Conservation (phyloP, 2,113 vertebrate species). For the Columba janthina region DNA sequence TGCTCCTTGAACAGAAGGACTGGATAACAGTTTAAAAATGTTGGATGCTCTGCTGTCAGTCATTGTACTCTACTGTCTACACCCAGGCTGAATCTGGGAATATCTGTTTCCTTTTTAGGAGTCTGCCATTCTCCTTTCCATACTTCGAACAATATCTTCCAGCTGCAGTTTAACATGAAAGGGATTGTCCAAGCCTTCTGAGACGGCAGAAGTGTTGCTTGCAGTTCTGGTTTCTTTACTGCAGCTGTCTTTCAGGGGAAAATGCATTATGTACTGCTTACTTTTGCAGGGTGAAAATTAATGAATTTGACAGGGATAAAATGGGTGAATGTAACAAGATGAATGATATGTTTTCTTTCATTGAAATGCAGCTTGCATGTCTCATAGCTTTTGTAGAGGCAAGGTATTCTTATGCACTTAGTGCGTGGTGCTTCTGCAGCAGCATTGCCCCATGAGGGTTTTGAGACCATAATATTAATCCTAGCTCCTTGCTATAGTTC, state of each 20-base stretch:
- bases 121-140: not conserved
- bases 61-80: not conserved
- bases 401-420: not conserved
- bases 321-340: not conserved
- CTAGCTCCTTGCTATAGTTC: not conserved
- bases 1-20: not conserved
- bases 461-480: not conserved
- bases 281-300: not conserved
- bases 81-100: not conserved
- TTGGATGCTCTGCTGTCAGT: not conserved
- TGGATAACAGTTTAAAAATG: not conserved
- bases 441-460: not conserved
- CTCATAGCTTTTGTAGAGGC: not conserved
- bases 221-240: not conserved
- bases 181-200: not conserved
- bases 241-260: not conserved
- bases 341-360: not conserved
- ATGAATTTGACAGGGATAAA: not conserved
- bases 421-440: not conserved
- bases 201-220: not conserved
- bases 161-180: not conserved
- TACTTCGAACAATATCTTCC: not conserved
- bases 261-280: not conserved
- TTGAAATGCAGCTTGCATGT: not conserved
- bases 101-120: not conserved